A percentile compares a stretch with the other conserved stretches of the same genome.
Evolutionary conservation across 2,888 invertebrate species (phyloP).

Genomic region (Congeria kusceri): DNA sequence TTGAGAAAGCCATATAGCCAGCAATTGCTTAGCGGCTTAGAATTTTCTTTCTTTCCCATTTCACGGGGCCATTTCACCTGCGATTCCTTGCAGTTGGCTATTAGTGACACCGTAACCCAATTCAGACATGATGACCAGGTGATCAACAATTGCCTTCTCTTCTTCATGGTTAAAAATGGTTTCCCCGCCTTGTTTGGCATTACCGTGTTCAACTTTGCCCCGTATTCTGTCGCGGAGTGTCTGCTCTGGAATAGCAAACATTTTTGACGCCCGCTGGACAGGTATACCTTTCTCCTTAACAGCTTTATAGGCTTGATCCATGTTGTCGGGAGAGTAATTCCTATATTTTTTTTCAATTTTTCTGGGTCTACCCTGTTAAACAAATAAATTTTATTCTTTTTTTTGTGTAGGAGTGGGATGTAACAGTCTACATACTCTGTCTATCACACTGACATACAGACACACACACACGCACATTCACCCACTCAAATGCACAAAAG

Average conservation of each 20-base stretch:
- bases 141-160: not conserved
- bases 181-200: not conserved
- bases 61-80: too few relatives aligned
- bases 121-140: not conserved
- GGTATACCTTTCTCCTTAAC: not conserved
- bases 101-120: not conserved
- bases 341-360: too few relatives aligned
- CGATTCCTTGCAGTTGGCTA: not conserved
- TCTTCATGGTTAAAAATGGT: not conserved
- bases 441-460: too few relatives aligned
- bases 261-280: not conserved
- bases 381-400: too few relatives aligned
- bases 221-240: not conserved
- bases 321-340: not conserved
- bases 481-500: too few relatives aligned
- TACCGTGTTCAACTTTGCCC: not conserved
- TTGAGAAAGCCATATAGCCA: too few relatives aligned
- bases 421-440: too few relatives aligned
- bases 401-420: too few relatives aligned
- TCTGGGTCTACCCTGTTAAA: too few relatives aligned
- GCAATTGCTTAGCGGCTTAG: too few relatives aligned
- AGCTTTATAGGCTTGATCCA: constrained; percentile 3
- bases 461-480: too few relatives aligned
- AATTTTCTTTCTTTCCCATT: too few relatives aligned
- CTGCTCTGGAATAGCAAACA: not conserved